phyloP scores from a whole-genome alignment of 2,797 vertebrate genomes.

The Fringilla coelebs region DNA sequence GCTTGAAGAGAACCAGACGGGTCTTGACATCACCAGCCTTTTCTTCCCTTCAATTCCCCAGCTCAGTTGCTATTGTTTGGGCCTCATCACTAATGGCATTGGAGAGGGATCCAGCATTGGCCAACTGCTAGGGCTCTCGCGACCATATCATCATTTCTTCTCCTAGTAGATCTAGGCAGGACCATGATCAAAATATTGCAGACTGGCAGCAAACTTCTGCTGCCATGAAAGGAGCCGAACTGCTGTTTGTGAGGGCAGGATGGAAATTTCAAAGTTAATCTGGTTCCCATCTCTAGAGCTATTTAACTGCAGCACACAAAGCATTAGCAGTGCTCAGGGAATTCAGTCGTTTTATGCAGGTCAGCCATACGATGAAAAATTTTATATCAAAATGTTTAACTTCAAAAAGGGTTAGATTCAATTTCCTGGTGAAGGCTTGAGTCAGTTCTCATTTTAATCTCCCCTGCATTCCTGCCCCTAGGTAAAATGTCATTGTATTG shows the following conservation, averaged over 20 bases:
- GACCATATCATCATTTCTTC: conserved; percentile 32
- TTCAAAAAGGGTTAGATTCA: conserved; percentile 57
- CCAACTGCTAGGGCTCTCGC: background rate
- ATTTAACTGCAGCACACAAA: conserved; percentile 37
- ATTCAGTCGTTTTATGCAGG: conserved; percentile 38
- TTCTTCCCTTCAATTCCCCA: background rate
- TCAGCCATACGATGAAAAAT: conserved; percentile 36
- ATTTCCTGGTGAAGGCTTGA: conserved; percentile 31
- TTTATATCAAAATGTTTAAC: conserved; percentile 58
- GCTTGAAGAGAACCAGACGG: conserved; percentile 45
- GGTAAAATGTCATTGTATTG: conserved; percentile 61
- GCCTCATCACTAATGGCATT: conserved; percentile 6
- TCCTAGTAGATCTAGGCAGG: background rate
- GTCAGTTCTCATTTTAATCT: conserved; percentile 55
- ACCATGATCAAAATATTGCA: conserved; percentile 19
- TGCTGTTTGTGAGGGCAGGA: conserved; percentile 5
- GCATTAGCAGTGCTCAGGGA: background rate
- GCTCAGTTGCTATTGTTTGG: background rate
- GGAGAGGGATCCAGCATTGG: background rate
- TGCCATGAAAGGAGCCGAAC: background rate
- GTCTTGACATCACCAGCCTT: conserved; percentile 43
- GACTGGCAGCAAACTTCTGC: conserved; percentile 18
- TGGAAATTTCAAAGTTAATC: conserved; percentile 48
- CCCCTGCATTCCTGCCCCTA: conserved; percentile 10
- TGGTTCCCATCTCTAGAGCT: conserved; percentile 38